phyloP scores from a whole-genome alignment of 1,140 invertebrate species.

The Oryctes rhinoceros region DNA sequence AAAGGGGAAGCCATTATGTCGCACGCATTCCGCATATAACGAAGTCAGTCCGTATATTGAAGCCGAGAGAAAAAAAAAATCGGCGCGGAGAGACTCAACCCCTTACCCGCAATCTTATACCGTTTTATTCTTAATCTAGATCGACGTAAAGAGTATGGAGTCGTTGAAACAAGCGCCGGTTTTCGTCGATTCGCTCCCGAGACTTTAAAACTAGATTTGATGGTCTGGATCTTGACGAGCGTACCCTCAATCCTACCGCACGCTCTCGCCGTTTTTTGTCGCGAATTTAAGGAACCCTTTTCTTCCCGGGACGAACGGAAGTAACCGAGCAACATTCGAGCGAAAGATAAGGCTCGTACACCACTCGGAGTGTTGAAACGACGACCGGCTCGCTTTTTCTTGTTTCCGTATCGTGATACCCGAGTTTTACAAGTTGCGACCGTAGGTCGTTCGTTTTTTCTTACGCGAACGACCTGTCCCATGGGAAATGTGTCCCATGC shows the following conservation, averaged over 20 bases:
- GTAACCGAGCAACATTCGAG: background rate
- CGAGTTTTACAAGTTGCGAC: conserved; percentile 34
- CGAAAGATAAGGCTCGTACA: background rate
- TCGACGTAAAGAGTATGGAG: background rate
- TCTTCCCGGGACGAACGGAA: background rate
- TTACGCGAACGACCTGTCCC: conserved; percentile 24
- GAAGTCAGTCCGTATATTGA: too few species aligned
- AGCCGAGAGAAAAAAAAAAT: background rate
- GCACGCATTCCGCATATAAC: too few species aligned
- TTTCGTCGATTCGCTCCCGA: background rate
- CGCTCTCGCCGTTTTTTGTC: background rate
- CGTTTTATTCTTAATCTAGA: conserved; percentile 32
- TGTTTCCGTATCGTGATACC: background rate
- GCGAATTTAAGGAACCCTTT: background rate
- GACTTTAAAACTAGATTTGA: conserved; percentile 33
- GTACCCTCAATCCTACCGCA: background rate
- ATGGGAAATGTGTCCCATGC: background rate
- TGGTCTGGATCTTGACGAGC: conserved; percentile 8
- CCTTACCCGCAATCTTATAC: conserved; percentile 1
- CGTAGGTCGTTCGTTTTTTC: conserved; percentile 10
- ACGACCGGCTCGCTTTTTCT: background rate
- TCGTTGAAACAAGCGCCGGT: background rate
- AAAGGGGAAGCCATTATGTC: background rate
- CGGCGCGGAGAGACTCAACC: background rate
- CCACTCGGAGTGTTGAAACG: background rate